phyloP scores from a whole-genome alignment of 1,140 invertebrate genomes.

The Drosophila sp. region DNA sequence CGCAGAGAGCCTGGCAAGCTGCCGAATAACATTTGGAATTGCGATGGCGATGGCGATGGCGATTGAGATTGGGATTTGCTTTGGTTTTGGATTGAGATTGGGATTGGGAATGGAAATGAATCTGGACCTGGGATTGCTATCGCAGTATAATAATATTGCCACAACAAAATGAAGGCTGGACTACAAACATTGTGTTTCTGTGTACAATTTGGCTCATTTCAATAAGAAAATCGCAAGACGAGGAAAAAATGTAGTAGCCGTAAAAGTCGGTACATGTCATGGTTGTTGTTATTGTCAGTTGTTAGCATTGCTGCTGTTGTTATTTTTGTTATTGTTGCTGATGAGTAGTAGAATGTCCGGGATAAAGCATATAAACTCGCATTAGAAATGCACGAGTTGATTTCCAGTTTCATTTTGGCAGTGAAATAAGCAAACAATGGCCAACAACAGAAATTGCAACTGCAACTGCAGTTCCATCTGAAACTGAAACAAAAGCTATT shows the following conservation, averaged over 20 bases:
- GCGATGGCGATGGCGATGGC: slow-evolving; percentile 38
- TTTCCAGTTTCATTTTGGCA: slow-evolving; percentile 81
- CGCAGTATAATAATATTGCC: slow-evolving; percentile 50
- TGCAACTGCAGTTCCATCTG: too few relatives aligned
- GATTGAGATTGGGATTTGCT: neutral
- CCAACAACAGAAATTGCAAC: slow-evolving; percentile 40
- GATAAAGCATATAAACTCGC: slow-evolving; percentile 78
- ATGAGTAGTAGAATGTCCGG: slow-evolving; percentile 44
- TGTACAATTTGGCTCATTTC: slow-evolving; percentile 78
- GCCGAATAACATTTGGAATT: slow-evolving; percentile 49
- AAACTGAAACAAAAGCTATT: neutral
- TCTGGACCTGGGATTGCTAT: slow-evolving; percentile 10
- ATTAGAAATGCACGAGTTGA: slow-evolving; percentile 84
- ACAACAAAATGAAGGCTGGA: slow-evolving; percentile 15
- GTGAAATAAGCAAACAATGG: slow-evolving; percentile 75
- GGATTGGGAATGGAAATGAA: too few relatives aligned
- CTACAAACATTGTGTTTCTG: slow-evolving; percentile 59
- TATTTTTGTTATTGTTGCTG: slow-evolving; percentile 36
- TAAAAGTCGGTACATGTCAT: slow-evolving; percentile 62
- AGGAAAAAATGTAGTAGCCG: slow-evolving; percentile 66
- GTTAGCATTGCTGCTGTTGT: slow-evolving; percentile 28
- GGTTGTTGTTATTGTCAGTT: slow-evolving; percentile 26
- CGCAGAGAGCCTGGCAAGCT: slow-evolving; percentile 46
- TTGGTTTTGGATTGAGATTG: slow-evolving; percentile 1
- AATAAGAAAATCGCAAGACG: slow-evolving; percentile 68